Conservation (phyloP, 2,113 vertebrate genomes). For the Megaceryle maxima region DNA sequence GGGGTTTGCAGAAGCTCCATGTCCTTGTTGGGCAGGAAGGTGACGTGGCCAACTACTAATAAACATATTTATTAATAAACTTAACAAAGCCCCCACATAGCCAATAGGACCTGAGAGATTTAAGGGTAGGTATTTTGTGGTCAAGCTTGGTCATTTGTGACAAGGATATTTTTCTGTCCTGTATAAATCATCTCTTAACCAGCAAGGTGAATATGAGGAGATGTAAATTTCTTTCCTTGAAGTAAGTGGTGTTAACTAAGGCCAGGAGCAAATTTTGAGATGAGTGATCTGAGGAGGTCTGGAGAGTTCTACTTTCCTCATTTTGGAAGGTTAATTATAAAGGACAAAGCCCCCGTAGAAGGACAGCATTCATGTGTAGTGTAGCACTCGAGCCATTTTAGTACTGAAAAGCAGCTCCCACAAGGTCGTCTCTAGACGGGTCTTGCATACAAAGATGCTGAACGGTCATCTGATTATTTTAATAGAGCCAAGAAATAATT, state of each 20-base stretch:
- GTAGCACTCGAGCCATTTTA: neutral
- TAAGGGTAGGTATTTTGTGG: neutral
- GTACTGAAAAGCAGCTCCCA: neutral
- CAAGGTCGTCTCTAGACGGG: neutral
- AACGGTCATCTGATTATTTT: neutral
- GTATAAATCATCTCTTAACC: neutral
- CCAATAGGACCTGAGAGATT: neutral
- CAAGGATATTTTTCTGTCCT: neutral
- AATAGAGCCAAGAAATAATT: neutral
- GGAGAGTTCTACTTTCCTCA: neutral
- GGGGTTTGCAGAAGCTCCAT: neutral
- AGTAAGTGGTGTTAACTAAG: neutral
- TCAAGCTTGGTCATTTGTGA: neutral
- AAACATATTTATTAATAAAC: neutral
- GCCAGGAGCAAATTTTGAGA: neutral
- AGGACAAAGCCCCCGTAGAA: neutral
- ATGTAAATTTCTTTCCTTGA: neutral
- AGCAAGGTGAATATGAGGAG: neutral
- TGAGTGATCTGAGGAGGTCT: neutral
- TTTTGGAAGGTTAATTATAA: neutral
- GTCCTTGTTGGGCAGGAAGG: rapidly evolving
- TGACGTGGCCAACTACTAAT: rapidly evolving
- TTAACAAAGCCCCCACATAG: neutral
- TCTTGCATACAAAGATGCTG: neutral
- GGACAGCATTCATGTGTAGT: neutral